phyloP scores from a whole-genome alignment of 2,888 invertebrate genomes.

The Venusia cambrica region DNA sequence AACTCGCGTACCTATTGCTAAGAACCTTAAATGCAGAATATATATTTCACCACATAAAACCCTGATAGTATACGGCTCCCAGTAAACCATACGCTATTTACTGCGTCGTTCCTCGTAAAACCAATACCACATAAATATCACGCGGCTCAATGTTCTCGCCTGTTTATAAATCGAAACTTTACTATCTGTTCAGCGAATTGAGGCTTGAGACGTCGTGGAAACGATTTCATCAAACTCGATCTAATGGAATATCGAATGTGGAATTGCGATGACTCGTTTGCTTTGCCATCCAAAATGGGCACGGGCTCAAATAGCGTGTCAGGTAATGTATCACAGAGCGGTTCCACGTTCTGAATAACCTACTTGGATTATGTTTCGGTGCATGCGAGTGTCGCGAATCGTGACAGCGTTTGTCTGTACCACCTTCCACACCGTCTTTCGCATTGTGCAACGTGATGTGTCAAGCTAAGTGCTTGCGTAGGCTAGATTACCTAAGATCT shows the following conservation, averaged over 20 bases:
- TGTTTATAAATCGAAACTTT: slow-evolving; percentile 22
- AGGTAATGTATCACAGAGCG: slow-evolving; percentile 53
- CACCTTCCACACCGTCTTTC: slow-evolving; percentile 54
- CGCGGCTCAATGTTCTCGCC: slow-evolving; percentile 21
- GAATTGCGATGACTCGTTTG: slow-evolving; percentile 17
- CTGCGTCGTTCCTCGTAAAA: slow-evolving; percentile 32
- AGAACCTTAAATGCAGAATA: not conserved
- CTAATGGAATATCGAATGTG: slow-evolving; percentile 10
- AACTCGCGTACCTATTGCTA: no score
- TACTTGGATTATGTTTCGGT: slow-evolving; percentile 63
- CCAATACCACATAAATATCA: slow-evolving; percentile 34
- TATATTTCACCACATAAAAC: slow-evolving; percentile 3
- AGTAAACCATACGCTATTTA: slow-evolving; percentile 16
- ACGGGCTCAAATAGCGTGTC: slow-evolving; percentile 40
- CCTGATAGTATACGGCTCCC: slow-evolving; percentile 4
- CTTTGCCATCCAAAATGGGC: slow-evolving; percentile 41
- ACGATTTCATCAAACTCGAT: slow-evolving; percentile 10
- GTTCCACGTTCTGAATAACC: slow-evolving; percentile 73
- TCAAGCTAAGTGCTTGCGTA: slow-evolving; percentile 55
- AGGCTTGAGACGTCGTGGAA: slow-evolving; percentile 8
- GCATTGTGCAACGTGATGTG: slow-evolving; percentile 59
- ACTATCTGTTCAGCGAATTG: slow-evolving; percentile 14
- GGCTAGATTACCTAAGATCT: slow-evolving; percentile 57
- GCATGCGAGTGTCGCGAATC: slow-evolving; percentile 56
- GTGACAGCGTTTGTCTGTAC: slow-evolving; percentile 59